Evolutionary conservation across 1,140 invertebrate species (phyloP), one percentile per base, ranked within the genome.

Genomic region (Drosophila fuyamai): DNA sequence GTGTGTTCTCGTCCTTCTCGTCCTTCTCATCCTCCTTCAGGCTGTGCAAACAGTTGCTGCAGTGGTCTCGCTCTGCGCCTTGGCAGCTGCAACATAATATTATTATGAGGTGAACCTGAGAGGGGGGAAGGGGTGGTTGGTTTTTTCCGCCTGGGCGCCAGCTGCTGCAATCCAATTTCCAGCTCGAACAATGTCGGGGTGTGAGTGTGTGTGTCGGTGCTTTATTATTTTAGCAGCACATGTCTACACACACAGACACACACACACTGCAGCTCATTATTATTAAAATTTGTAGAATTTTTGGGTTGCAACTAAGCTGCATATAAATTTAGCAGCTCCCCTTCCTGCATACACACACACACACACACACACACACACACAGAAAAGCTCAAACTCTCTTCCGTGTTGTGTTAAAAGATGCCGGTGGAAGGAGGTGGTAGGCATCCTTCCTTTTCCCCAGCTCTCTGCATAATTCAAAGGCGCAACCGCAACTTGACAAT

Each of bases 281-380:
- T 86, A 86, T 86, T 86, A 86, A 86, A 86, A 86, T 86, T 86
- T 89, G 84, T 86, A 66, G 76, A 86, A 86, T 86, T 86, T 86
- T 86, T 89, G 83, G 83, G 83, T 80, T 86, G 83, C 84, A 86
- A 86, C 83, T 86, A 86, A 86, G 83, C 83, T 89, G 83, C 84
- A 89, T 86, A 86, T 86, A 86, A 86, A 88, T 89, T 86, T 78
- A 88, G 82, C 83, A 72, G 66, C 76, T 63, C 75, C 61, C 71
- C 59, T 40, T 16, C 23, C 55, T 48, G 35, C 59, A 32, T 36
- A 54, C 40, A 36, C 40, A 51, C 27, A 29, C 29, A 32, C 8
- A 32, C 44, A 54, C 40, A 36, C 40, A 51, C 27, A 29, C 29
- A 32, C 8, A n/a, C 7, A 29, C 5, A 14, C 10, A 27, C 14